Evolutionary conservation across 2,888 invertebrate species (phyloP).

Genomic region (Pecten maximus): DNA sequence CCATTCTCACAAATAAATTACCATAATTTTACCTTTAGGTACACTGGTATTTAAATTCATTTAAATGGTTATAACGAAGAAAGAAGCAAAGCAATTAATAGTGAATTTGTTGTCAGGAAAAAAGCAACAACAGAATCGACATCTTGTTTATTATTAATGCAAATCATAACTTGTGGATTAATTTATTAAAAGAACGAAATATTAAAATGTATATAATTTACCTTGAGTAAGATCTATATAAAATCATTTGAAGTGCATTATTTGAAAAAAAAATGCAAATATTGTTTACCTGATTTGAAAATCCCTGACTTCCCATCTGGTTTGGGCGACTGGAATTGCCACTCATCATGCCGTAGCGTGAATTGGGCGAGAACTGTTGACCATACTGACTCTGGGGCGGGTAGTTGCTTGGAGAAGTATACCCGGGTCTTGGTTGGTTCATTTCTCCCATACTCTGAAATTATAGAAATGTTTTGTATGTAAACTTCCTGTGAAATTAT

Average conservation of each 20-base stretch:
- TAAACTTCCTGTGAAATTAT: too few species aligned
- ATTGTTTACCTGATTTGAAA: constrained; percentile 42
- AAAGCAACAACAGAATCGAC: constrained; percentile 37
- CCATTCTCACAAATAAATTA: background rate
- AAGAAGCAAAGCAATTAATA: constrained; percentile 17
- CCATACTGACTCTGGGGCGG: constrained; percentile 53
- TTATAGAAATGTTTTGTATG: too few species aligned
- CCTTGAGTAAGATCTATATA: background rate
- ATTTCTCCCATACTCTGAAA: constrained; percentile 55
- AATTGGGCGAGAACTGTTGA: constrained; percentile 58
- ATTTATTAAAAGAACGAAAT: background rate
- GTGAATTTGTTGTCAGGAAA: constrained; percentile 11
- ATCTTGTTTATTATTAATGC: constrained; percentile 1
- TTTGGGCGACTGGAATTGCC: constrained; percentile 44
- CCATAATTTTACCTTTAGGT: too few species aligned
- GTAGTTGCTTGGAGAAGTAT: constrained; percentile 54
- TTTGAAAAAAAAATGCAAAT: background rate
- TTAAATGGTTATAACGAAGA: background rate
- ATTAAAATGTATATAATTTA: background rate
- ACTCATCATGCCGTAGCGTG: constrained; percentile 54
- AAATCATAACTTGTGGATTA: background rate
- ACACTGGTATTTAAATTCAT: background rate
- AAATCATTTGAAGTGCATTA: background rate
- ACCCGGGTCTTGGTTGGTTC: constrained; percentile 55
- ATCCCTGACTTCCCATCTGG: constrained; percentile 43